phyloP scores from a whole-genome alignment of 2,888 invertebrate genomes.

The Pandemis heparana region DNA sequence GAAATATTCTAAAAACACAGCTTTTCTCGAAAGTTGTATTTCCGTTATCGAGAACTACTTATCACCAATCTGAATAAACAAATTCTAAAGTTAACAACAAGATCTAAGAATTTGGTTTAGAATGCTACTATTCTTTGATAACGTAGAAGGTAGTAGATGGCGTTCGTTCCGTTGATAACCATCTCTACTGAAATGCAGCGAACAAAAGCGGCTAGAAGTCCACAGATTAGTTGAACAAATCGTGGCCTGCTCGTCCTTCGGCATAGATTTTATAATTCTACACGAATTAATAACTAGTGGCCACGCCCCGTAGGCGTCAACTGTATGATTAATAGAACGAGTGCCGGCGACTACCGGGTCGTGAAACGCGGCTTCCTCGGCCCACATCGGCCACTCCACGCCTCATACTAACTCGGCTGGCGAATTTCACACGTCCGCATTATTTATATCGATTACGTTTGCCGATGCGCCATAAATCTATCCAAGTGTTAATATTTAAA shows the following conservation, averaged over 20 bases:
- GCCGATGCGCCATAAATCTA: conserved; percentile 62
- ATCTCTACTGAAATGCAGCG: conserved; percentile 1
- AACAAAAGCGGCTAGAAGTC: conserved; percentile 8
- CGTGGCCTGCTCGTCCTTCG: conserved; percentile 56
- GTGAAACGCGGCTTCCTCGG: conserved; percentile 60
- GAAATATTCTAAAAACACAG: conserved; percentile 10
- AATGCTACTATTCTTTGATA: conserved; percentile 13
- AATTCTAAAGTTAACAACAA: conserved; percentile 16
- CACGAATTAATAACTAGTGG: conserved; percentile 78
- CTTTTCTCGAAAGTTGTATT: conserved; percentile 18
- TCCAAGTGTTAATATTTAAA: conserved; percentile 70
- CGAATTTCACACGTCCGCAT: conserved; percentile 66
- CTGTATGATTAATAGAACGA: conserved; percentile 78
- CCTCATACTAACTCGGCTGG: conserved; percentile 57
- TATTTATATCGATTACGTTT: conserved; percentile 70
- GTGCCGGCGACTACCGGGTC: conserved; percentile 75
- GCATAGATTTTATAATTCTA: conserved; percentile 75
- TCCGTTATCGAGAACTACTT: conserved; percentile 19
- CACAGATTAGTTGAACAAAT: conserved; percentile 9
- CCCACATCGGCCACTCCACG: conserved; percentile 64
- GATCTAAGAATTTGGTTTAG: conserved; percentile 22
- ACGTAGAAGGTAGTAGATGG: background rate
- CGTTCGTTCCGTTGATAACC: background rate
- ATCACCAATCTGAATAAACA: conserved; percentile 13
- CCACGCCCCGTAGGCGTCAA: conserved; percentile 82